phyloP scores from a whole-genome alignment of 92 coral and sea anemone species.

The Parazoanthus atlanticus region DNA sequence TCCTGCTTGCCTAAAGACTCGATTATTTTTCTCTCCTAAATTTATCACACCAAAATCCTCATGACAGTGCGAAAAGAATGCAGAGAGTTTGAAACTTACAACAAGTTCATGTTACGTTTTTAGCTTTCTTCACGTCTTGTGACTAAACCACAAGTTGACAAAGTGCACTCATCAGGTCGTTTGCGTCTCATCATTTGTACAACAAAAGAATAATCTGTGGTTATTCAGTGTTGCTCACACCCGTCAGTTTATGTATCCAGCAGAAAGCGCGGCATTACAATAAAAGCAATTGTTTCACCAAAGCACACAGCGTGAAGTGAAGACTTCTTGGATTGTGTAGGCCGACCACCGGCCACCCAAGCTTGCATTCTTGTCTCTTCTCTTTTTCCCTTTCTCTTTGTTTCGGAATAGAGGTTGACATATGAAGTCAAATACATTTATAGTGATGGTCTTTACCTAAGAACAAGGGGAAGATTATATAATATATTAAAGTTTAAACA shows the following conservation, averaged over 20 bases:
- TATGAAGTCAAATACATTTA: not conserved
- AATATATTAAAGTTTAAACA: too few species aligned
- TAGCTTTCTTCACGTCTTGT: not conserved
- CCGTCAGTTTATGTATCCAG: not conserved
- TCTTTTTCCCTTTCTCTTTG: not conserved
- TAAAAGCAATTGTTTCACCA: not conserved
- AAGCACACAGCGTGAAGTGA: not conserved
- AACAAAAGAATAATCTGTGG: not conserved
- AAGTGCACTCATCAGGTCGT: not conserved
- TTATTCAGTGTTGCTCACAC: not conserved
- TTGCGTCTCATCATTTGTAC: not conserved
- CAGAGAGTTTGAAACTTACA: not conserved
- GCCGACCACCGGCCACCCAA: conserved; percentile 20
- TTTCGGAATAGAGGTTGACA: not conserved
- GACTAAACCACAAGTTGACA: conserved; percentile 6
- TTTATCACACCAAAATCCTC: not conserved
- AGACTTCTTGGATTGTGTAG: not conserved
- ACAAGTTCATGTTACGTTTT: not conserved
- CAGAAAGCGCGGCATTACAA: not conserved
- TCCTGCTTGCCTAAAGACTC: conserved; percentile 1
- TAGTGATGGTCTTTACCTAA: not conserved
- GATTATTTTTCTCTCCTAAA: not conserved
- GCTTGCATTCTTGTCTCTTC: not conserved
- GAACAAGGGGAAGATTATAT: not conserved
- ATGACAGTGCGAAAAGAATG: not conserved